Conservation (phyloP, 2,797 vertebrate genomes). For the Ceyx erithaca region DNA sequence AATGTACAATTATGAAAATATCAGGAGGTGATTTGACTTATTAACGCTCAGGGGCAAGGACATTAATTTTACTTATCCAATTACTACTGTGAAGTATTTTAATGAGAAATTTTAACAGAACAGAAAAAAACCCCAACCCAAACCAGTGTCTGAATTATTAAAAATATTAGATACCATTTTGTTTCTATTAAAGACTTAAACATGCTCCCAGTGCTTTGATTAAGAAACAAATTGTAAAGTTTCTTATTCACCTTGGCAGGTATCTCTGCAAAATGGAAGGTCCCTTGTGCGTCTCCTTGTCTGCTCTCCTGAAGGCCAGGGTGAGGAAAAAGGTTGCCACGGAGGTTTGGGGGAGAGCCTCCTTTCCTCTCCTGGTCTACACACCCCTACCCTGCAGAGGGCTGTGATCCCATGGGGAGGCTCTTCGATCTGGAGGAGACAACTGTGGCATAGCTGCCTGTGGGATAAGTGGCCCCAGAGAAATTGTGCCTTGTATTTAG, state of each 20-base stretch:
- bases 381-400: neutral
- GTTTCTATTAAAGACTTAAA: slow-evolving; percentile 55
- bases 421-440: neutral
- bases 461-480: neutral
- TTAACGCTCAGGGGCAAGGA: neutral
- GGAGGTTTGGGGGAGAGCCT: neutral
- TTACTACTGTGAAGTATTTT: neutral
- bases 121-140: too few relatives aligned
- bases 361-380: too few relatives aligned
- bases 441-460: neutral
- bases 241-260: slow-evolving; percentile 49
- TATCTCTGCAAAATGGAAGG: slow-evolving; percentile 55
- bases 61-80: neutral
- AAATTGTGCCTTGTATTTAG: too few relatives aligned
- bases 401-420: neutral
- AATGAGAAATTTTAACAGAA: neutral
- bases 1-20: neutral
- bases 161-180: slow-evolving; percentile 35
- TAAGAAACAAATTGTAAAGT: slow-evolving; percentile 47
- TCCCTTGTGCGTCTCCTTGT: neutral
- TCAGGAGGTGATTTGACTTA: neutral
- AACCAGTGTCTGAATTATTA: neutral
- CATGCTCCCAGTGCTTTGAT: slow-evolving; percentile 44
- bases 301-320: neutral
- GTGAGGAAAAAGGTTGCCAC: neutral